These are phyloP conservation scores for Oceanodroma leucorhoa DNA, from an alignment of 2,797 vertebrate species.

Conservation along the genomic window DNA sequence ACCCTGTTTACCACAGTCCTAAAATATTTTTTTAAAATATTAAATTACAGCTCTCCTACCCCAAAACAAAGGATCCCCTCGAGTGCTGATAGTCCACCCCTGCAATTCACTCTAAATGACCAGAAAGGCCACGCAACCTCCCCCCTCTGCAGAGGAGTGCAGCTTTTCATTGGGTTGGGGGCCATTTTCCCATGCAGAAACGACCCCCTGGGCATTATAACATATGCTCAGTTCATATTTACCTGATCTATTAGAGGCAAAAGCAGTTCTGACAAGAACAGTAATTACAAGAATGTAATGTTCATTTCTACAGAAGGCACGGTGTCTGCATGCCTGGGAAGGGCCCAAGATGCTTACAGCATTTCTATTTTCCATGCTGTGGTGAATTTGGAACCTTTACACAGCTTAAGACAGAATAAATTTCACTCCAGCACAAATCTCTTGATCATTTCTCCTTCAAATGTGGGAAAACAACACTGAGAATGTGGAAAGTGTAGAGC, in stretches of 20 bases:
- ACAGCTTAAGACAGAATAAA: slow-evolving; percentile 80
- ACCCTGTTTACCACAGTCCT: not conserved
- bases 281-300: slow-evolving; percentile 29
- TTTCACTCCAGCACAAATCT: slow-evolving; percentile 78
- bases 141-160: not conserved
- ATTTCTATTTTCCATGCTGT: slow-evolving; percentile 80
- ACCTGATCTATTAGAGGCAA: slow-evolving; percentile 33
- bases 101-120: not conserved
- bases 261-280: slow-evolving; percentile 22
- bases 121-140: not conserved
- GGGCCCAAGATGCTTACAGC: slow-evolving; percentile 70
- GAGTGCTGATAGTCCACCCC: not conserved
- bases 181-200: not conserved
- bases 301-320: slow-evolving; percentile 54
- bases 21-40: not conserved
- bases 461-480: slow-evolving; percentile 77
- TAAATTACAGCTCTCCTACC: not conserved
- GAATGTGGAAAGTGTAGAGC: slow-evolving; percentile 77
- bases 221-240: slow-evolving; percentile 32
- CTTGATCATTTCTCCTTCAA: slow-evolving; percentile 81
- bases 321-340: slow-evolving; percentile 65
- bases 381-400: slow-evolving; percentile 77
- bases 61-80: not conserved
- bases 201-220: not conserved
- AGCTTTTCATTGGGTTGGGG: not conserved